Base-by-base conservation (phyloP, 2,888 invertebrate species). In the Muscina levida region DNA sequence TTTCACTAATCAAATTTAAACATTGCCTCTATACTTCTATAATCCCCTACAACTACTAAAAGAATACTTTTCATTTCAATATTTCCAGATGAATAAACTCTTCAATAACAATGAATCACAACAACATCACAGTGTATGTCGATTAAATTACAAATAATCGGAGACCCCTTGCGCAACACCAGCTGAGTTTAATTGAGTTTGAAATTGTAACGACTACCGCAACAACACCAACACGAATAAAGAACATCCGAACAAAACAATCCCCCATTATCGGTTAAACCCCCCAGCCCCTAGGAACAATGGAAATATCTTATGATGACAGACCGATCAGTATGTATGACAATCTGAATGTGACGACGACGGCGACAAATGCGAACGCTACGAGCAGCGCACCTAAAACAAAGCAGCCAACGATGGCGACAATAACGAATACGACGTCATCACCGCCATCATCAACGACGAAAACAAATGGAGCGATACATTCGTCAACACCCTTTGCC, bases 241-340 rank as follows among this genome's bases (percentile, higher is more conserved):
- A 26, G 31, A 39, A 31, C 6, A 24, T 37, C 51, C 67, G 53
- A 26, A 65, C 10, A 51, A 67, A 72, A 62, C n/a, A n/a, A 62
- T 22, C 48, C 37, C 48, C 39, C 57, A 70, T 39, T 24, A 65
- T 48, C 65, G 70, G 42, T 81, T 37, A 76, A 77, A 67, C 11
- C 65, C 31, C 42, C 72, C 31, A 79, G 62, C 15, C 44, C 67
- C 70, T 17, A n/a, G 57, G 31, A 22, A 84, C 76, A 77, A 87
- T 90, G 88, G 87, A 85, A 80, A 79, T 83, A n/a, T 42, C 42
- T 66, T 84, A 85, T 78, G 85, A 84, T 76, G 86, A 87, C 71
- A 88, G 90, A 83, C 90, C 90, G 76, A 83, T 88, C 77, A 90
- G 90, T 85, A 88, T 88, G 83, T 90, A 90, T 83, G 90, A 90